Evolutionary conservation across 2,888 invertebrate genomes (phyloP), one percentile per base, ranked within the genome.

Genomic region (Agonopterix heracliana): DNA sequence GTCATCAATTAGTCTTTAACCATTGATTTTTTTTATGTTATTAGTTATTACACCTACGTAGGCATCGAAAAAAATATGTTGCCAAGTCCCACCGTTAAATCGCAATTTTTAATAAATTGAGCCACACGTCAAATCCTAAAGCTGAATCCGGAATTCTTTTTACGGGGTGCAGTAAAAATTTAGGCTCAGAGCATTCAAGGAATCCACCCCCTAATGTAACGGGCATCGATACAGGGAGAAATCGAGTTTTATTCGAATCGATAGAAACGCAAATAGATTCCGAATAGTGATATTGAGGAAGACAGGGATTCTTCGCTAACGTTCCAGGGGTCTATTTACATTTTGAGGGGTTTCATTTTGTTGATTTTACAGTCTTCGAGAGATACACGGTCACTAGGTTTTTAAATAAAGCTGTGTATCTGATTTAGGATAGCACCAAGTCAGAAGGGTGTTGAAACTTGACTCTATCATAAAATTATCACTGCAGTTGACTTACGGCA

Each of bases 141-240:
- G 82, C 83, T 83, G 81, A 85, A 81, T 82, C 78, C 52, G 77
- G 78, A 83, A 82, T 84, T 85, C 83, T 82, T 81, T 83, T 85
- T 85, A 84, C 85, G 77, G 70, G 36, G 70, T 79, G 81, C 81
- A 81, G 82, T 86, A 86, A 85, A 85, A 84, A 84, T 85, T 79
- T 84, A 83, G 83, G 81, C 83, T 71, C 76, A 69, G 72, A 81
- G 74, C 80, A 78, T 78, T 80, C 71, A 71, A 75, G 67, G 73
- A 78, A 77, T 79, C 78, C 74, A 66, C 67, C 71, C 66, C 75
- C 78, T 84, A 86, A 84, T 81, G 81, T 82, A 68, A 82, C 77
- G 67, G 67, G 71, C 71, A 65, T 63, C 68, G 72, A 74, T 71
- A 77, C 76, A 77, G 72, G 58, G 57, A 63, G 60, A 67, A 71